A percentile compares a stretch with the other conserved stretches of the same genome.
Evolutionary conservation across 2,113 vertebrate species (phyloP).

Genomic region (Clarias gariepinus): DNA sequence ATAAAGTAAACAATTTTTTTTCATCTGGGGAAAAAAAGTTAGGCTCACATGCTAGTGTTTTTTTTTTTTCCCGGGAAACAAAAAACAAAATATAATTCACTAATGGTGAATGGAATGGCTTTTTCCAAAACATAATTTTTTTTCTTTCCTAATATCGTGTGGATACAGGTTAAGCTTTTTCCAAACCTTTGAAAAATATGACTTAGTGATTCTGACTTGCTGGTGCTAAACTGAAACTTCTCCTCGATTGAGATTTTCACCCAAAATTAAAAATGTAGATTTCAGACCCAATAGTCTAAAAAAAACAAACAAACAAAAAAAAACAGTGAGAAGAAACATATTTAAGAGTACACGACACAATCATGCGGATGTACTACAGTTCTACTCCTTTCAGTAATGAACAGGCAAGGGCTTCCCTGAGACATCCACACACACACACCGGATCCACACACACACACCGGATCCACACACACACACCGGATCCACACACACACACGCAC

Average conservation of each 20-base stretch:
- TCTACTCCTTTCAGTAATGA: neutral
- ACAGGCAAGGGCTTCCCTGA: neutral
- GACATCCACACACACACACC: neutral
- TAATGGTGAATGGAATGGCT: too few species aligned
- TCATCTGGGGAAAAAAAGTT: too few species aligned
- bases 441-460: neutral
- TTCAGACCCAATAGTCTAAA: neutral
- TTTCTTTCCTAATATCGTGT: neutral
- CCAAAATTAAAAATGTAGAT: neutral
- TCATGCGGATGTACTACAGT: neutral
- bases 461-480: neutral
- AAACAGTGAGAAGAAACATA: neutral
- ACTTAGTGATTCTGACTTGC: neutral
- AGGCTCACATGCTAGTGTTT: too few species aligned
- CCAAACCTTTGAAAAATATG: neutral
- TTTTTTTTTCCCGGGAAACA: too few species aligned
- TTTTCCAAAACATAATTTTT: neutral
- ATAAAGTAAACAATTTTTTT: neutral
- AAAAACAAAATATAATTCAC: neutral
- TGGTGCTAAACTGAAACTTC: neutral
- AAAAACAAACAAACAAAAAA: neutral
- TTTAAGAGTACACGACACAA: neutral
- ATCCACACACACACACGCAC: neutral
- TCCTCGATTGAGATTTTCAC: neutral
- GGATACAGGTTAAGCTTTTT: neutral